These are phyloP conservation scores for Aplodontia rufa DNA, from an alignment of 2,113 vertebrate species.

Conservation along the genomic window DNA sequence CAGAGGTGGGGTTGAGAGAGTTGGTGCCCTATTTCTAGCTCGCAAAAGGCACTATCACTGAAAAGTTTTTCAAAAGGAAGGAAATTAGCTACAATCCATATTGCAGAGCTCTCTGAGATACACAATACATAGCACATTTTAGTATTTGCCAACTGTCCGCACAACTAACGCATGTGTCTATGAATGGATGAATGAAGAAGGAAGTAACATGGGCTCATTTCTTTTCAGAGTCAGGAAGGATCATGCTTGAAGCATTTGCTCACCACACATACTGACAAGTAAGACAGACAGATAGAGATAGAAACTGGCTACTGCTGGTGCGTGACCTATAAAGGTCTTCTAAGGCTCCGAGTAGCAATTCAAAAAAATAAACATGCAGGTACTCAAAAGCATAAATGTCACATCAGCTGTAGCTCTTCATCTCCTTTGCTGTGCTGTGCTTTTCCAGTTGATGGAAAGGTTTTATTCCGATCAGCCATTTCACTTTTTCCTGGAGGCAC, in stretches of 20 bases:
- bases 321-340: constrained; percentile 54
- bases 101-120: not conserved
- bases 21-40: not conserved
- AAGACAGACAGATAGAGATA: not conserved
- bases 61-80: not conserved
- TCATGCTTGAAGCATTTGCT: not conserved
- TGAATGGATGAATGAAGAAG: not conserved
- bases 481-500: constrained; percentile 62
- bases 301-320: constrained; percentile 15
- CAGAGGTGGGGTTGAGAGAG: not conserved
- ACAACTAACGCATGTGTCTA: not conserved
- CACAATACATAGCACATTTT: not conserved
- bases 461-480: constrained; percentile 75
- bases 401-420: constrained; percentile 15
- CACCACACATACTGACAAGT: not conserved
- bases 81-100: not conserved
- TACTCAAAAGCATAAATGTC: constrained; percentile 58
- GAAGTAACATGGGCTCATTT: not conserved
- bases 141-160: not conserved
- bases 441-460: constrained; percentile 29
- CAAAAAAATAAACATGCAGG: constrained; percentile 72
- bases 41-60: not conserved
- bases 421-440: not conserved
- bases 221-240: not conserved
- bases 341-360: constrained; percentile 53